A percentile compares a stretch with the other conserved stretches of the same genome.
Evolutionary conservation across 2,888 invertebrate genomes (phyloP).

Genomic region (Smittia aterrima): DNA sequence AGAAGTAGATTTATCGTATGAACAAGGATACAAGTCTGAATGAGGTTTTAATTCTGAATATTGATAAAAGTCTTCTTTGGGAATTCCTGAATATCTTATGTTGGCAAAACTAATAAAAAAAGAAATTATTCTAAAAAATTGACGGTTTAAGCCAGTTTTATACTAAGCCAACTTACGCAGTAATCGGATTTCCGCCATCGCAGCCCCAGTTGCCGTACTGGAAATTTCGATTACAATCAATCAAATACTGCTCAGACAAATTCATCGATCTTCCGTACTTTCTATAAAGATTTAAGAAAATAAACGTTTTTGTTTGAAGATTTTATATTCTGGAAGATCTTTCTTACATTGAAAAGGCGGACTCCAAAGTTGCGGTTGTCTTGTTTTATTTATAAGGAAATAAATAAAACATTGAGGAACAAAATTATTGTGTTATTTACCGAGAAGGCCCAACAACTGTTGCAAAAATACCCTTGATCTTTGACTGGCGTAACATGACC

Average conservation of each 20-base stretch:
- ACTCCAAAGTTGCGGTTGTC: too few species aligned
- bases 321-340: too few species aligned
- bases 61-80: background rate
- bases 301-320: too few species aligned
- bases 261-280: background rate
- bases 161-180: background rate
- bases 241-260: background rate
- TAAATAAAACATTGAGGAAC: too few species aligned
- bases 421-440: too few species aligned
- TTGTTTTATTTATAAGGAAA: too few species aligned
- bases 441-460: background rate
- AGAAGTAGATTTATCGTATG: background rate
- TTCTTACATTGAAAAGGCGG: too few species aligned
- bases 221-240: background rate
- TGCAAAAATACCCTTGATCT: background rate
- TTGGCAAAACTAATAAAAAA: background rate
- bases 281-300: too few species aligned
- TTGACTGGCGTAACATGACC: background rate
- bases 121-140: too few species aligned
- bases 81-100: background rate
- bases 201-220: background rate
- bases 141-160: too few species aligned
- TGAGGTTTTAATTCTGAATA: too few species aligned
- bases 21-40: background rate
- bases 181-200: background rate